Base-by-base conservation (phyloP, 2,113 vertebrate species). In the Tauraco erythrolophus region DNA sequence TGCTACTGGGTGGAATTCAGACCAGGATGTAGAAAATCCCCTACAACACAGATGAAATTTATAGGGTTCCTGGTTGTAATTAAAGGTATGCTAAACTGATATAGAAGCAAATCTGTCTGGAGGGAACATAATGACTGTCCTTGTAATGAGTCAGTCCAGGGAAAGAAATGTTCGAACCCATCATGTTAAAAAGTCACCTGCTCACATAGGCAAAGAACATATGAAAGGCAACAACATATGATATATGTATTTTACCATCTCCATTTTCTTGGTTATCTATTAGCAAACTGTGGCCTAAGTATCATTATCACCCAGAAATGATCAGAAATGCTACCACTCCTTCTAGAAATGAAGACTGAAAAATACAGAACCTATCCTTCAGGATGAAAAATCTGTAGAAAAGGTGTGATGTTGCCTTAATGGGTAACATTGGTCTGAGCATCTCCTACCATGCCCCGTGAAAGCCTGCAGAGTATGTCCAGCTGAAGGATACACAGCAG, bases 71-170 rank as follows among this genome's bases (percentile, higher is more conserved):
- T 86, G 33, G 37, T 14, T 94, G 64, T 93, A 94, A 93, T 90
- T 95, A 94, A 79, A 94, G 78, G 61, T 92, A 70, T 43, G 68
- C 39, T 83, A 91, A 92, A 97, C 35, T 84, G 72, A 89, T 78
- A 60, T 0, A 56, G 75, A 81, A 74, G 92, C 68, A 95, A 90
- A 96, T 90, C 71, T 94, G 54, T 84, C 95, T 94, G 76, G 85
- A 91, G 92, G 64, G 88, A 97, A 65, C 45, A 66, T 46, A 70
- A 93, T 62, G 79, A 95, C 75, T 1, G 22, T 30, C 66, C 82
- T 88, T 83, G 75, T 35, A 88, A 83, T 8, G 65, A 81, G 46
- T 68, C 83, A 93, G 30, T 68, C 60, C 69, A 75, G 86, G 80
- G 53, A 89, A 51, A 48, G 48, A 75, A 85, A 43, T 28, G 28